phyloP scores from a whole-genome alignment of 2,797 vertebrate genomes.

The Sebastes baramenuke region DNA sequence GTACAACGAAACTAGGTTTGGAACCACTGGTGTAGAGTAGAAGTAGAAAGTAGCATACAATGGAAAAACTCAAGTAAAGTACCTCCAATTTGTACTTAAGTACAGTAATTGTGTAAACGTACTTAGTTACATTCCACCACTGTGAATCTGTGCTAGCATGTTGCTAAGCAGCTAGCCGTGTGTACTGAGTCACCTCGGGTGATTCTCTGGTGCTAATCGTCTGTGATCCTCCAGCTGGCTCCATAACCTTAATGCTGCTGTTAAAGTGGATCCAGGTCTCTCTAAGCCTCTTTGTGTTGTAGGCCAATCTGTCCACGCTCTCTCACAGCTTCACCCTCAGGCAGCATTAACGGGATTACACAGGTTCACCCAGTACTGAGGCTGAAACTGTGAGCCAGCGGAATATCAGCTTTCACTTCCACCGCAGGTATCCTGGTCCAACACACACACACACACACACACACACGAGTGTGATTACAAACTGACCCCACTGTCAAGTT shows the following conservation, averaged over 20 bases:
- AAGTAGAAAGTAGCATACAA: not conserved
- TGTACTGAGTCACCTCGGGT: constrained; percentile 21
- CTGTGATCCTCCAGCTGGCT: constrained; percentile 61
- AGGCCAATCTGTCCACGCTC: constrained; percentile 59
- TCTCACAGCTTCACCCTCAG: not conserved
- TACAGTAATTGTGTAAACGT: not conserved
- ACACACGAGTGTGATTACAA: not conserved
- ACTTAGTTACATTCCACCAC: not conserved
- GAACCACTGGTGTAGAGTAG: too few relatives aligned
- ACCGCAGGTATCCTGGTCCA: not conserved
- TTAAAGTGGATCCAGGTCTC: constrained; percentile 56
- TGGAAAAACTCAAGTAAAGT: not conserved
- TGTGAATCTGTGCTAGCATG: not conserved
- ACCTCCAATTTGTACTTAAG: not conserved
- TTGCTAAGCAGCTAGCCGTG: not conserved
- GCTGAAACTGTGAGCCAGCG: constrained; percentile 59
- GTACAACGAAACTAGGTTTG: too few relatives aligned
- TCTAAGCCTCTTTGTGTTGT: constrained; percentile 72
- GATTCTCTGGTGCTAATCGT: constrained; percentile 31
- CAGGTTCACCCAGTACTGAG: constrained; percentile 39
- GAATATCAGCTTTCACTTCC: constrained; percentile 65
- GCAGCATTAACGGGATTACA: constrained; percentile 56
- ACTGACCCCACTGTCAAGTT: too few relatives aligned
- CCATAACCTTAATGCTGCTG: constrained; percentile 71
- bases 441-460: not conserved